These are phyloP conservation scores for Lates japonicus DNA, from an alignment of 2,797 vertebrate genomes.

Conservation along the genomic window DNA sequence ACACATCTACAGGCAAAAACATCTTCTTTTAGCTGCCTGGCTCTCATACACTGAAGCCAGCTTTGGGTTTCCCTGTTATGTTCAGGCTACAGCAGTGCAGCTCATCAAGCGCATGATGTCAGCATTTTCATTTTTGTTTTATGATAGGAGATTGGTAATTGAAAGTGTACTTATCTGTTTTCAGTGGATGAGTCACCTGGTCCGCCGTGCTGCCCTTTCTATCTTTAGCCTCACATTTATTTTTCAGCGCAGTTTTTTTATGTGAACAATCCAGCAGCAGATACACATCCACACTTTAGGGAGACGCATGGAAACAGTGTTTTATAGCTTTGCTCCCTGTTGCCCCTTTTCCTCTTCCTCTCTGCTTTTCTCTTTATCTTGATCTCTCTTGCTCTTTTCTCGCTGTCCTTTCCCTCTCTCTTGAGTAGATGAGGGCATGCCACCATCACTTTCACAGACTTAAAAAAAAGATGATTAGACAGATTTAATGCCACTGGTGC, in stretches of 20 bases:
- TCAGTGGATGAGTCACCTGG: constrained; percentile 71
- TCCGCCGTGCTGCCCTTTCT: constrained; percentile 46
- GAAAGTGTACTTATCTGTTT: constrained; percentile 67
- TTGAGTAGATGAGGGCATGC: constrained; percentile 55
- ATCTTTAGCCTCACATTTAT: constrained; percentile 70
- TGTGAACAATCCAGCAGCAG: constrained; percentile 41
- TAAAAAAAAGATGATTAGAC: constrained; percentile 49
- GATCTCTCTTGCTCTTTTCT: constrained; percentile 28
- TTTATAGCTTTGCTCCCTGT: constrained; percentile 60
- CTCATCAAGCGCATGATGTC: constrained; percentile 48
- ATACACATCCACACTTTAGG: constrained; percentile 30
- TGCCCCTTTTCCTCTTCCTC: constrained; percentile 42
- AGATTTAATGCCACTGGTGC: constrained; percentile 72
- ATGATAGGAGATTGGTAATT: constrained; percentile 65
- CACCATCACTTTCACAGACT: constrained; percentile 56
- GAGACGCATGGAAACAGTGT: constrained; percentile 51
- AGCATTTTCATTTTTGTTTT: constrained; percentile 56
- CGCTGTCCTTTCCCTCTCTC: constrained; percentile 24
- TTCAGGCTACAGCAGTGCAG: constrained; percentile 19
- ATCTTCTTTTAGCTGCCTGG: constrained; percentile 13
- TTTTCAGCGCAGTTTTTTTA: constrained; percentile 41
- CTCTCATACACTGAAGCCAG: background rate
- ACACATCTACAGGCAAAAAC: constrained; percentile 21
- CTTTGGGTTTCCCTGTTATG: background rate
- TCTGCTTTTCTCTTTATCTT: constrained; percentile 9